Conservation (phyloP, 2,888 invertebrate species). For the Buathra laborator region DNA sequence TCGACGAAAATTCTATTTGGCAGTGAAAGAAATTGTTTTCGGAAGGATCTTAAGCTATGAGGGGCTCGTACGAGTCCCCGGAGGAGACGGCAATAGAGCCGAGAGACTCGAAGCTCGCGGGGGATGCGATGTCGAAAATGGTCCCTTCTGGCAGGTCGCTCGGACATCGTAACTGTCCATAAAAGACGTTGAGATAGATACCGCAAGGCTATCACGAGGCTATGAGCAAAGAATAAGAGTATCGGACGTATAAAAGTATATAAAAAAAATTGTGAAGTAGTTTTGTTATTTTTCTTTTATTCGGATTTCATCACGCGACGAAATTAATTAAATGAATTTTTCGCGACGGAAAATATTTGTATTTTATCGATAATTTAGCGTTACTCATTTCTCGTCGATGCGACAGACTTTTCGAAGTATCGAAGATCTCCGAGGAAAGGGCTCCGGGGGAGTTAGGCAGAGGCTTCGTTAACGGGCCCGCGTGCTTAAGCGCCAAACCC, state of each 20-base stretch:
- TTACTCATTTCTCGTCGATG: constrained; percentile 12
- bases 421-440: constrained; percentile 30
- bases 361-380: neutral
- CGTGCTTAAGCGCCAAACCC: constrained; percentile 28
- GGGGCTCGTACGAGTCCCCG: constrained; percentile 13
- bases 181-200: constrained; percentile 21
- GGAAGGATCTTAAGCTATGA: constrained; percentile 13
- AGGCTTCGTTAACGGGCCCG: constrained; percentile 52
- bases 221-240: neutral
- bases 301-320: no score
- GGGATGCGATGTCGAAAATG: constrained; percentile 1
- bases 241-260: neutral
- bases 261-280: no score
- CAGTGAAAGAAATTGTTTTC: constrained; percentile 33
- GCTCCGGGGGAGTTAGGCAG: constrained; percentile 3
- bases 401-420: constrained; percentile 38
- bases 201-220: neutral
- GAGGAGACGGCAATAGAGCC: constrained; percentile 2
- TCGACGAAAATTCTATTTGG: constrained; percentile 19
- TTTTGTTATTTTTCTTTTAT: no score
- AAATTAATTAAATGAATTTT: neutral
- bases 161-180: constrained; percentile 31
- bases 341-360: neutral
- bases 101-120: constrained; percentile 11
- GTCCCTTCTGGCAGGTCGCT: neutral